Evolutionary conservation across 2,888 invertebrate species (phyloP).

Genomic region (Cheilosia vernalis): DNA sequence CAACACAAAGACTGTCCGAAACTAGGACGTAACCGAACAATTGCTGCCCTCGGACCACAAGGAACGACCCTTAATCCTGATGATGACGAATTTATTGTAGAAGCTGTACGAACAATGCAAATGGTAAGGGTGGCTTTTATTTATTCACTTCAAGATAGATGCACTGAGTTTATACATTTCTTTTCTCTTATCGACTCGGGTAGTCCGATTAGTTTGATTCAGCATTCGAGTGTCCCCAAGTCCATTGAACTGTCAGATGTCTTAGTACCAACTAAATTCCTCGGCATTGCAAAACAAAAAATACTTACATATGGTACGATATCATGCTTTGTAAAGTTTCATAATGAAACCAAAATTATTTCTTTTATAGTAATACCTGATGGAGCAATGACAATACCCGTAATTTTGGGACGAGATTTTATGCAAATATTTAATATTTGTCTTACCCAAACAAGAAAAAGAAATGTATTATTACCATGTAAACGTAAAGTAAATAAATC

Average conservation of each 20-base stretch:
- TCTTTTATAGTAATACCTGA: constrained; percentile 30
- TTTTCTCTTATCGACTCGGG: constrained; percentile 49
- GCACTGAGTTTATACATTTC: constrained; percentile 19
- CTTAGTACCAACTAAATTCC: constrained; percentile 25
- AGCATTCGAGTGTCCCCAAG: constrained; percentile 25
- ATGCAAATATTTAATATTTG: constrained; percentile 33
- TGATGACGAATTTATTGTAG: constrained; percentile 6
- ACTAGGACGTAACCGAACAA: constrained; percentile 13
- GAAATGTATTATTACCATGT: constrained; percentile 2
- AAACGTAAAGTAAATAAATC: constrained; percentile 17
- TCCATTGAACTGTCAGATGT: constrained; percentile 19
- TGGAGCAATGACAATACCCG: constrained; percentile 23
- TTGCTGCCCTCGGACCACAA: constrained; percentile 3
- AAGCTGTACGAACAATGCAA: constrained; percentile 9
- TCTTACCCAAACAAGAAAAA: constrained; percentile 11
- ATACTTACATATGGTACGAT: constrained; percentile 23
- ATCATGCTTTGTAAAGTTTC: constrained; percentile 19
- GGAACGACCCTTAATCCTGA: not conserved
- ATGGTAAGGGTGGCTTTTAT: constrained; percentile 31
- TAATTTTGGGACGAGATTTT: constrained; percentile 37
- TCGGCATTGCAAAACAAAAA: constrained; percentile 28
- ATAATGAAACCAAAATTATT: constrained; percentile 35
- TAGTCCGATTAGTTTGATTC: constrained; percentile 46
- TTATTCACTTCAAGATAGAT: constrained; percentile 4
- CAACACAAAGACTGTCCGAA: constrained; percentile 20